A percentile compares a stretch with the other conserved stretches of the same genome.
Evolutionary conservation across 2,888 invertebrate genomes (phyloP).

Genomic region (Parascotia fuliginaria): DNA sequence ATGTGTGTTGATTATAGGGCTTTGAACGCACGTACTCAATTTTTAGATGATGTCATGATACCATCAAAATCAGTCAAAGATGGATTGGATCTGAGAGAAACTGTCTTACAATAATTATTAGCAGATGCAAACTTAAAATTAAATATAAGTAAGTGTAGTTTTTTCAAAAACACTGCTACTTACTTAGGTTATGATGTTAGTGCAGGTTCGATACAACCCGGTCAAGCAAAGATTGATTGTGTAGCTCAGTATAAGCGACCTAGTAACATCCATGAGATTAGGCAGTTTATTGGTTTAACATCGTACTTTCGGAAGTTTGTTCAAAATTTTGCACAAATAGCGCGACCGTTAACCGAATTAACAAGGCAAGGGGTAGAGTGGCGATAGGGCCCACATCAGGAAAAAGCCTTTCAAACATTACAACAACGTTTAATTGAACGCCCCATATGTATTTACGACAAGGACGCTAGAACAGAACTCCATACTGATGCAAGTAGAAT

Average conservation of each 20-base stretch:
- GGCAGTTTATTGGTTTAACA: background rate
- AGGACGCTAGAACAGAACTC: background rate
- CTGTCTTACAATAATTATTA: too few species aligned
- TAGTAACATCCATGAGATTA: background rate
- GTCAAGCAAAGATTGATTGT: background rate
- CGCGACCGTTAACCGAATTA: background rate
- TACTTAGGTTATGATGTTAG: slow-evolving; percentile 8
- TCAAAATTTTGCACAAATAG: background rate
- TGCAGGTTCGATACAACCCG: background rate
- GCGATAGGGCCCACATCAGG: background rate
- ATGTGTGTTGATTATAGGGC: slow-evolving; percentile 1
- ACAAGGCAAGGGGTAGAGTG: background rate
- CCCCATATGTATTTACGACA: background rate
- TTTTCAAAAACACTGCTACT: background rate
- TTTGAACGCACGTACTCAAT: background rate
- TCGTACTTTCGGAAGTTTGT: background rate
- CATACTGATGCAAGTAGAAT: background rate
- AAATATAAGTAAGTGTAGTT: slow-evolving; percentile 7
- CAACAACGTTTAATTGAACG: too few species aligned
- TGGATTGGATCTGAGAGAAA: too few species aligned
- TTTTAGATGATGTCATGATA: too few species aligned
- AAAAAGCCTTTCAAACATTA: too few species aligned
- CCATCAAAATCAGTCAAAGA: too few species aligned
- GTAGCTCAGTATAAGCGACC: background rate
- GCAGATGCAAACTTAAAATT: too few species aligned